These are phyloP conservation scores for Scaeva pyrastri DNA, from an alignment of 2,888 invertebrate species.

Conservation along the genomic window DNA sequence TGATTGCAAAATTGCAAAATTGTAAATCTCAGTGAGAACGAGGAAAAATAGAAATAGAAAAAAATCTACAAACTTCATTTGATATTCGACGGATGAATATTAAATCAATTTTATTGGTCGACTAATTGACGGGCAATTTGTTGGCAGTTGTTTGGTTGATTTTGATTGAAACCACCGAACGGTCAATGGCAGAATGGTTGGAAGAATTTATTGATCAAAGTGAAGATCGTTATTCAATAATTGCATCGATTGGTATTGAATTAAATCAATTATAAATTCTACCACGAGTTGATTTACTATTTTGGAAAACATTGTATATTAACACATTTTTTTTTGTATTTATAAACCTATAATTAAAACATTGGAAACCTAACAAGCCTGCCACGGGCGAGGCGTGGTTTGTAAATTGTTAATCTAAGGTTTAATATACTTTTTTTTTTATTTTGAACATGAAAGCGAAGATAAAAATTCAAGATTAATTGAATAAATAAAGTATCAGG, in stretches of 20 bases:
- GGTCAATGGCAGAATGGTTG: constrained; percentile 54
- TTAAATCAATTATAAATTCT: constrained; percentile 26
- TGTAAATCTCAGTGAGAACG: constrained; percentile 17
- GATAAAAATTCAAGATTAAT: constrained; percentile 15
- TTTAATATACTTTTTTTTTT: background rate
- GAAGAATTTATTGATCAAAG: constrained; percentile 50
- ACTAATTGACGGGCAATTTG: constrained; percentile 73
- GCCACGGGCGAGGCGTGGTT: constrained; percentile 8
- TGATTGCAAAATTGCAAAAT: constrained; percentile 57
- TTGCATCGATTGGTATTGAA: constrained; percentile 21
- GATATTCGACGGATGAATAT: constrained; percentile 54
- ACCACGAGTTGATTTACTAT: background rate
- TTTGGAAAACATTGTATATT: background rate
- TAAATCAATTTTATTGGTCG: constrained; percentile 73
- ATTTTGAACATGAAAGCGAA: background rate
- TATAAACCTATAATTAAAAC: background rate
- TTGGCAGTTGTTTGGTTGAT: constrained; percentile 51
- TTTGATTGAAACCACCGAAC: constrained; percentile 36
- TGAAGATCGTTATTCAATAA: constrained; percentile 40
- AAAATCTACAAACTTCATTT: constrained; percentile 28
- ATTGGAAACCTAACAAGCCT: constrained; percentile 12
- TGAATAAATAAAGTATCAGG: constrained; percentile 10
- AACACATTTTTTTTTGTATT: background rate
- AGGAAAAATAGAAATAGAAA: constrained; percentile 12
- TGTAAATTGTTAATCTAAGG: background rate